Percentiles rank a stretch among this genome's conserved stretches.
Evolutionary conservation across 2,113 vertebrate species (phyloP).

Genomic region (Ochotona princeps): DNA sequence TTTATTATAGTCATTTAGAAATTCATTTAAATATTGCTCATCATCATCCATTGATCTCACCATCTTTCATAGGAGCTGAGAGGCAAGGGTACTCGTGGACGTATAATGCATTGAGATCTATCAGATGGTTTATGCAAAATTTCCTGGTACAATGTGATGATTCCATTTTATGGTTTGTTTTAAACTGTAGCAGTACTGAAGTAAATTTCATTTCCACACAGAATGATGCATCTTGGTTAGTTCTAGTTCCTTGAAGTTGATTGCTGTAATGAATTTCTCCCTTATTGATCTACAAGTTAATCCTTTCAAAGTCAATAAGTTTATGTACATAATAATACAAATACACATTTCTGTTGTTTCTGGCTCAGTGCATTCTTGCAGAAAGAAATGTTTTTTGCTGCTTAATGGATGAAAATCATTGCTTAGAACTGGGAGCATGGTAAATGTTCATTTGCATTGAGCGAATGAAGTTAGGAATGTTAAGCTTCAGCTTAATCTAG

Average conservation of each 20-base stretch:
- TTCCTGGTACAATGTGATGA: slow-evolving; percentile 53
- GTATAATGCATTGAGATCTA: slow-evolving; percentile 64
- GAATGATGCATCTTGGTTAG: slow-evolving; percentile 64
- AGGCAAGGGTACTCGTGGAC: slow-evolving; percentile 2
- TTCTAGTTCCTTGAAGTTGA: slow-evolving; percentile 66
- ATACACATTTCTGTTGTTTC: slow-evolving; percentile 71
- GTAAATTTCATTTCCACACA: slow-evolving; percentile 71
- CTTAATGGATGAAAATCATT: slow-evolving; percentile 65
- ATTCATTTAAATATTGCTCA: slow-evolving; percentile 79
- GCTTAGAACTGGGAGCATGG: slow-evolving; percentile 32
- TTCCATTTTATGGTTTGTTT: slow-evolving; percentile 73
- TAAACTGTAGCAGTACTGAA: slow-evolving; percentile 62
- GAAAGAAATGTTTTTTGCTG: slow-evolving; percentile 41
- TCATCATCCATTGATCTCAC: slow-evolving; percentile 52
- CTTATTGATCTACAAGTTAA: slow-evolving; percentile 71
- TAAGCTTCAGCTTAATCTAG: slow-evolving; percentile 41
- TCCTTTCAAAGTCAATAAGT: slow-evolving; percentile 69
- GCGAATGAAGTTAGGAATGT: slow-evolving; percentile 50
- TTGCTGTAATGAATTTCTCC: slow-evolving; percentile 71
- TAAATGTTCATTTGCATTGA: slow-evolving; percentile 24
- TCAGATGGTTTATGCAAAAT: slow-evolving; percentile 72
- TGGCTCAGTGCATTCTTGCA: slow-evolving; percentile 59
- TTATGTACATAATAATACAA: slow-evolving; percentile 72
- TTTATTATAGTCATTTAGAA: slow-evolving; percentile 74
- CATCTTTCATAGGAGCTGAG: slow-evolving; percentile 57